Conservation (phyloP, 2,888 invertebrate genomes). For the Lochmaea capreae region DNA sequence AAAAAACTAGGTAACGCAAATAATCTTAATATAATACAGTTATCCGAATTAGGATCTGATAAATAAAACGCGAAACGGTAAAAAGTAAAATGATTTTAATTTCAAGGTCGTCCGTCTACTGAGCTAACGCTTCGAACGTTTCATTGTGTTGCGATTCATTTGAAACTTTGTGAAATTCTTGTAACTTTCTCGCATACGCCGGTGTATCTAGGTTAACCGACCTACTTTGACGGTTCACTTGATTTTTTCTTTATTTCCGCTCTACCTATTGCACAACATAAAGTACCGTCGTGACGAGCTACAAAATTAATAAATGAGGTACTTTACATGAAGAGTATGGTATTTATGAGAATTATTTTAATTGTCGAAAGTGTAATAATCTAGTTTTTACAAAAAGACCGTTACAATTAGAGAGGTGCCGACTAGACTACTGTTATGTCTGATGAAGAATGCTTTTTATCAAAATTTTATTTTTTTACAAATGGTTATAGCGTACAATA, state of each 20-base stretch:
- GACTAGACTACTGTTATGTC: neutral
- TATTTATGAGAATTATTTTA: neutral
- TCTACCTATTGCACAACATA: constrained; percentile 39
- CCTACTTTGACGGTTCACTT: constrained; percentile 39
- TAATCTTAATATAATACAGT: constrained; percentile 11
- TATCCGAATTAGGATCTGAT: constrained; percentile 7
- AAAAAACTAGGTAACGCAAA: constrained; percentile 8
- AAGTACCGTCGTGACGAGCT: constrained; percentile 9
- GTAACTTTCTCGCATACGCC: constrained; percentile 38
- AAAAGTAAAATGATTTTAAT: constrained; percentile 32
- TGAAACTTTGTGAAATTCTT: constrained; percentile 43
- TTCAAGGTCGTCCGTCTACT: constrained; percentile 33
- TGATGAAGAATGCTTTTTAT: no score
- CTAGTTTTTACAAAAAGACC: neutral
- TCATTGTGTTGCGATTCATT: constrained; percentile 35
- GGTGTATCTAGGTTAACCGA: constrained; percentile 40
- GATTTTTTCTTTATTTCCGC: constrained; percentile 40
- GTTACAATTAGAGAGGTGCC: neutral
- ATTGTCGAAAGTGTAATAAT: neutral
- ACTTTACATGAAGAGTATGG: neutral
- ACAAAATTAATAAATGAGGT: constrained; percentile 1
- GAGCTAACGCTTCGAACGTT: constrained; percentile 2
- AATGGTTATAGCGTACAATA: no score
- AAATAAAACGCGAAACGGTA: constrained; percentile 26
- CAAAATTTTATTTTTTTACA: no score